Percentiles rank a stretch among this genome's conserved stretches.
These are phyloP conservation scores for Mormyrus hasselquistii DNA, from an alignment of 2,797 vertebrate species.

Conservation along the genomic window DNA sequence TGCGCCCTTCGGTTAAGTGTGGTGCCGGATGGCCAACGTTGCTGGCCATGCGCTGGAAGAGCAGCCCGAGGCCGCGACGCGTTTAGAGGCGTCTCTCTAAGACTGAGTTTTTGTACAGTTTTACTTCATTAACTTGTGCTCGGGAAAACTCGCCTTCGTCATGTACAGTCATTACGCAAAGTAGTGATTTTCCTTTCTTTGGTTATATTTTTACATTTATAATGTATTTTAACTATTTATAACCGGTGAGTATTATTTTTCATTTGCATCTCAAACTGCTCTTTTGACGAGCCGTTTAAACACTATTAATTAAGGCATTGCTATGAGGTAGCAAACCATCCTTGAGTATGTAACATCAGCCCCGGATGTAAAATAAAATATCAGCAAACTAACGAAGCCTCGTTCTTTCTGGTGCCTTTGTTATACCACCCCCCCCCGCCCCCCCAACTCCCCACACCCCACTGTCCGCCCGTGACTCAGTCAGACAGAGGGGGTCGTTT, in stretches of 20 bases:
- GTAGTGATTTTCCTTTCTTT: background rate
- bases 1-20: background rate
- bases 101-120: background rate
- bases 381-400: background rate
- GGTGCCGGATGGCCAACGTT: background rate
- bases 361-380: constrained; percentile 15
- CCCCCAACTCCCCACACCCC: background rate
- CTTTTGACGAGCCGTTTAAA: background rate
- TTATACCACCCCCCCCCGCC: background rate
- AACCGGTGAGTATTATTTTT: background rate
- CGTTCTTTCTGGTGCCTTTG: background rate
- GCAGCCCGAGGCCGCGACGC: background rate
- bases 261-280: background rate
- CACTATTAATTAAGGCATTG: background rate
- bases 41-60: constrained; percentile 16
- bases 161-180: background rate
- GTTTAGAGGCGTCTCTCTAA: background rate
- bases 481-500: background rate
- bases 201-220: background rate
- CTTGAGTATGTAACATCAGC: background rate
- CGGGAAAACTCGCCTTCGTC: background rate
- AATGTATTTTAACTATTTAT: background rate
- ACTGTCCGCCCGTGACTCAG: background rate
- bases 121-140: background rate
- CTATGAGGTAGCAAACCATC: background rate